Base-by-base conservation (phyloP, 2,888 invertebrate genomes). In the Spilarctia lutea region DNA sequence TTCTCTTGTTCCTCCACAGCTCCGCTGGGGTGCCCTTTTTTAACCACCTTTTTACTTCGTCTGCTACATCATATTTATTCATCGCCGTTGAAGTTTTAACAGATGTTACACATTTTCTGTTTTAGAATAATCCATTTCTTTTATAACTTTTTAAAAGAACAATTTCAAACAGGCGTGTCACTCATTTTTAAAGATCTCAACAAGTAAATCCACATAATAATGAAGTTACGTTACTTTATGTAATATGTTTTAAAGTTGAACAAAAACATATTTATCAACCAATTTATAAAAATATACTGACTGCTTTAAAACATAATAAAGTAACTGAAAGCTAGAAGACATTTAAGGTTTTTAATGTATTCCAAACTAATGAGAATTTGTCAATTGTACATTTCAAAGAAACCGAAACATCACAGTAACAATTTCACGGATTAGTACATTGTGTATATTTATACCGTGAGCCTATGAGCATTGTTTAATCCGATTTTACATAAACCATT, bases 401-500 rank as follows among this genome's bases (percentile, higher is more conserved):
- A 69, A 27, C 48, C 4, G 0, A 70, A 52, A n/a, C 35, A 35
- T 42, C 18, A 30, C 2, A 42, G 63, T 70, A 27, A 42, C 69
- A 74, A 66, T 71, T 78, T 69, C 71, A 75, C 60, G 65, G 30
- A 39, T 39, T 65, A 69, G 48, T 52, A 35, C 33, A 48, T 42
- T 65, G 65, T 78, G 75, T 76, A 73, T 78, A 48, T 78, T 76
- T 76, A 73, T 78, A 48, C 71, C 42, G 68, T 71, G 68, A 78
- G 75, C 76, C 72, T 78, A 75, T 73, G 74, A 79, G 77, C 77
- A 77, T 84, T 82, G 82, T 84, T 81, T 77, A 75, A 75, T 80
- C 76, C 81, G 86, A 87, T 88, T 88, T 86, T 85, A 82, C 84
- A 86, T 85, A 85, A 81, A 85, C 81, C 83, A 89, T 91, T 89